phyloP scores from a whole-genome alignment of 2,113 vertebrate species.

The Pelusios castaneus region DNA sequence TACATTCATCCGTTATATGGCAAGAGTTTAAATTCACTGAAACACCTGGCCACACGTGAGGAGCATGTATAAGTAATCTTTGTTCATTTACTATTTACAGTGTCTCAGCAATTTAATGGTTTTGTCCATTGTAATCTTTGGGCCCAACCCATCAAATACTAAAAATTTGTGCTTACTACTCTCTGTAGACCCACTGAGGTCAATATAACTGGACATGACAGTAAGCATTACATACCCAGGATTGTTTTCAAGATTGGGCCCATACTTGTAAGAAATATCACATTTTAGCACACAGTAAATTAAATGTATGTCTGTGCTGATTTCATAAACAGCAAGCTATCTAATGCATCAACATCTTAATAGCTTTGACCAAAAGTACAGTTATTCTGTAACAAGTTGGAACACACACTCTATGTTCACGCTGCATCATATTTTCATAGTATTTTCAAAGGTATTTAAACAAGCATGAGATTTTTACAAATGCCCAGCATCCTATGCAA shows the following conservation, averaged over 20 bases:
- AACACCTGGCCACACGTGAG: background rate
- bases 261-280: background rate
- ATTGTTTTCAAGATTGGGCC: background rate
- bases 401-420: background rate
- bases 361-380: background rate
- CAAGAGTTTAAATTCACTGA: background rate
- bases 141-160: background rate
- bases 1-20: background rate
- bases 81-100: background rate
- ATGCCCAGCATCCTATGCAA: fast-evolving
- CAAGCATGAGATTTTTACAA: background rate
- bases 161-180: background rate
- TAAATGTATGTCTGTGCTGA: background rate
- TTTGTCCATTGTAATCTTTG: background rate
- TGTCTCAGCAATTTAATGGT: background rate
- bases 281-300: background rate
- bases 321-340: background rate
- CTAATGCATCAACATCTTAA: background rate
- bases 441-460: background rate
- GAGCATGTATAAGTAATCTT: background rate
- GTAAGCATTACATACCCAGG: background rate
- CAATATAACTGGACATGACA: background rate
- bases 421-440: background rate
- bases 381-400: background rate
- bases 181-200: background rate